Evolutionary conservation across 2,113 vertebrate species (phyloP).

Genomic region (Neodontobutis hainanensis): DNA sequence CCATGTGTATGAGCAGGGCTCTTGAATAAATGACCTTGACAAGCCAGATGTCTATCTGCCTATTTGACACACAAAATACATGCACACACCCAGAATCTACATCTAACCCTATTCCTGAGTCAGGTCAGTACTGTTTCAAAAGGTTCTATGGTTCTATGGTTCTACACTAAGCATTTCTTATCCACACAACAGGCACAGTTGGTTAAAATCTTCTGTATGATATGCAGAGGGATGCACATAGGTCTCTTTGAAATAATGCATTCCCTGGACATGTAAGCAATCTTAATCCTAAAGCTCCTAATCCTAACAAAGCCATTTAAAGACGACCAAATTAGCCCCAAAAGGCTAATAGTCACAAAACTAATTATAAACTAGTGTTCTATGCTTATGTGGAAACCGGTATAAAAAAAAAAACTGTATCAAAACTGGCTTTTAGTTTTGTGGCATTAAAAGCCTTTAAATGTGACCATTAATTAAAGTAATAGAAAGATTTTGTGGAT

Average conservation of each 20-base stretch:
- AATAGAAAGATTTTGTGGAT: too few species aligned
- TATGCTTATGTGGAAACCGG: too few species aligned
- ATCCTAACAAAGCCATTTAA: constrained; percentile 8
- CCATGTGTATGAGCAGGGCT: constrained; percentile 61
- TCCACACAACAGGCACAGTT: too few species aligned
- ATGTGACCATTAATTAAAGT: too few species aligned
- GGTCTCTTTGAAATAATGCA: background rate
- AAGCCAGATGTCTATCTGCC: constrained; percentile 66
- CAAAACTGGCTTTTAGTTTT: too few species aligned
- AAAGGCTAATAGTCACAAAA: constrained; percentile 6
- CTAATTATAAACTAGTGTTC: background rate
- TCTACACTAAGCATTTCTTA: too few species aligned
- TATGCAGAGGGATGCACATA: background rate
- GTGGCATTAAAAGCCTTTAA: too few species aligned
- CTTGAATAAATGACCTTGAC: constrained; percentile 76
- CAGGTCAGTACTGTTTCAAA: too few species aligned
- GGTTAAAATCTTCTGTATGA: background rate
- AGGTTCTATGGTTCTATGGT: too few species aligned
- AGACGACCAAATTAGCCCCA: background rate
- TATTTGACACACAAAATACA: constrained; percentile 37
- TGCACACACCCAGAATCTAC: background rate
- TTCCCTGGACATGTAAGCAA: constrained; percentile 1
- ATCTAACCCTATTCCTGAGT: background rate
- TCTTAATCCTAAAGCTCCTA: constrained; percentile 14
- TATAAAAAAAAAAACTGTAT: too few species aligned